These are phyloP conservation scores for western clawed frog (Xenopus tropicalis) DNA, from an alignment of 2,113 vertebrate species.

Conservation along the genomic window UCB_Xtro_10.0 CM004443.2:174349501-174350000, in stretches of 20 bases:
- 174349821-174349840: constrained; percentile 2
- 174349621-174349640: neutral
- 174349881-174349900: constrained; percentile 28
- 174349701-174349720: constrained; percentile 13
- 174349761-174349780: constrained; percentile 4
- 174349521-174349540: constrained; percentile 21
- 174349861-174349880: constrained; percentile 29
- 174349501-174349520: constrained; percentile 20
- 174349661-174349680: neutral
- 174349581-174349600: constrained; percentile 1
- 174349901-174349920: constrained; percentile 13
- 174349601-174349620: neutral
- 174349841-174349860: constrained; percentile 21
- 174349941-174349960: neutral
- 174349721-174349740: neutral
- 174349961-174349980: constrained; percentile 19
- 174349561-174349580: constrained; percentile 1
- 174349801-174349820: constrained; percentile 12
- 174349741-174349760: constrained; percentile 12
- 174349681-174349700: neutral
- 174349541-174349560: constrained; percentile 31
- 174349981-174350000: constrained; percentile 18
- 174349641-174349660: neutral
- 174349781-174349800: neutral
- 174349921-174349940: constrained; percentile 6